A percentile compares a stretch with the other conserved stretches of the same genome.
These are phyloP conservation scores for Microchrysa polita DNA, from an alignment of 2,888 invertebrate species.

Conservation along the genomic window DNA sequence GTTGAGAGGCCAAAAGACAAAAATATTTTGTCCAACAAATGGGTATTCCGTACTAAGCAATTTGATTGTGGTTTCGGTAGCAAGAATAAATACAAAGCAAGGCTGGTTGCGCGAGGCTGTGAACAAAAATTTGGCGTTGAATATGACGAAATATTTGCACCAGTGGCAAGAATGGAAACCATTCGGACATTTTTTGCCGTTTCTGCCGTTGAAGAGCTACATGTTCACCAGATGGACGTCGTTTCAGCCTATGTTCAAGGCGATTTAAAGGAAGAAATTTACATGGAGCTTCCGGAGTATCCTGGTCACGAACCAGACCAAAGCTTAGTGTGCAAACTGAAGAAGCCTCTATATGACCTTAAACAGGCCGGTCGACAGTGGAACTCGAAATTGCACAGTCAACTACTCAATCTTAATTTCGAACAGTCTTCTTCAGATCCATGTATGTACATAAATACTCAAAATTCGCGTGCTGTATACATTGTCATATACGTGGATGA, in stretches of 20 bases:
- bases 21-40: not conserved
- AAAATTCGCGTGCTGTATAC: too few species aligned
- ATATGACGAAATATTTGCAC: constrained; percentile 50
- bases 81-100: constrained; percentile 1
- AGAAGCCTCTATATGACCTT: too few species aligned
- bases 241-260: constrained; percentile 51
- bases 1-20: not conserved
- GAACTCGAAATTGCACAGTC: too few species aligned
- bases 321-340: constrained; percentile 43
- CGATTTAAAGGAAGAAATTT: constrained; percentile 49
- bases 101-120: constrained; percentile 36
- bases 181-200: constrained; percentile 46
- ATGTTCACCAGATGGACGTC: constrained; percentile 52
- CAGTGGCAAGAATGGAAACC: constrained; percentile 45
- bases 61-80: too few species aligned
- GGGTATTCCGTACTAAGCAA: not conserved
- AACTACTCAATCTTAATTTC: too few species aligned
- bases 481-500: too few species aligned
- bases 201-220: constrained; percentile 47
- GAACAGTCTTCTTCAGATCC: too few species aligned
- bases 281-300: constrained; percentile 50
- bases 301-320: constrained; percentile 46
- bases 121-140: not conserved
- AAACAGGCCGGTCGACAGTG: too few species aligned
- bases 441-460: too few species aligned